A percentile compares a stretch with the other conserved stretches of the same genome.
phyloP scores from a whole-genome alignment of 1,140 invertebrate species.

The Proales similis region DNA sequence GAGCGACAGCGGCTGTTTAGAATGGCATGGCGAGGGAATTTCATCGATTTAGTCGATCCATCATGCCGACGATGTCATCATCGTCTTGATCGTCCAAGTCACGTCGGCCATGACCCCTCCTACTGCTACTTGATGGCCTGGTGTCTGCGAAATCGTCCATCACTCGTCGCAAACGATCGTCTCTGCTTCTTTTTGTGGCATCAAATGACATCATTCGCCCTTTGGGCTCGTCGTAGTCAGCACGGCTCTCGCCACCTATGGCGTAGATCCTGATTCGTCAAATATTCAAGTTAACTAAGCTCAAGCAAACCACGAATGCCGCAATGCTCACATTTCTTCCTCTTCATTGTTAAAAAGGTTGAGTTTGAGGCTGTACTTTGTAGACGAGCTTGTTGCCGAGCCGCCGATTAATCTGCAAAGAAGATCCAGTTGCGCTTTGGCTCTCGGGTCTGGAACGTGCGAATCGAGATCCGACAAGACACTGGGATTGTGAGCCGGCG shows the following conservation, averaged over 20 bases:
- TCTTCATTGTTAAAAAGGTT: conserved; percentile 51
- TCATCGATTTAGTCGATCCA: conserved; percentile 33
- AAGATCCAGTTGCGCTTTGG: conserved; percentile 52
- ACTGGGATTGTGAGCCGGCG: not conserved
- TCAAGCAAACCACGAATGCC: not conserved
- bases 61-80: conserved; percentile 35
- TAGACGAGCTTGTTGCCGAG: not conserved
- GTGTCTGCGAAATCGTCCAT: conserved; percentile 18
- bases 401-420: conserved; percentile 49
- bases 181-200: conserved; percentile 8
- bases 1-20: too few species aligned
- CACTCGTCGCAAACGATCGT: conserved; percentile 24
- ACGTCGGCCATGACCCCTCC: not conserved
- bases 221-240: not conserved
- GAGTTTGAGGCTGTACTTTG: conserved; percentile 43
- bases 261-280: conserved; percentile 12
- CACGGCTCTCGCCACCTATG: not conserved
- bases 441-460: conserved; percentile 45
- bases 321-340: conserved; percentile 43
- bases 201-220: conserved; percentile 23
- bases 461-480: conserved; percentile 23
- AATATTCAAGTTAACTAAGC: not conserved
- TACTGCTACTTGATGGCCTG: not conserved
- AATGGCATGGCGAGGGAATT: too few species aligned
- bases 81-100: conserved; percentile 32